Evolutionary conservation across 1,140 invertebrate genomes (phyloP), one percentile per base, ranked within the genome.

Genomic region (Ladona fulva): DNA sequence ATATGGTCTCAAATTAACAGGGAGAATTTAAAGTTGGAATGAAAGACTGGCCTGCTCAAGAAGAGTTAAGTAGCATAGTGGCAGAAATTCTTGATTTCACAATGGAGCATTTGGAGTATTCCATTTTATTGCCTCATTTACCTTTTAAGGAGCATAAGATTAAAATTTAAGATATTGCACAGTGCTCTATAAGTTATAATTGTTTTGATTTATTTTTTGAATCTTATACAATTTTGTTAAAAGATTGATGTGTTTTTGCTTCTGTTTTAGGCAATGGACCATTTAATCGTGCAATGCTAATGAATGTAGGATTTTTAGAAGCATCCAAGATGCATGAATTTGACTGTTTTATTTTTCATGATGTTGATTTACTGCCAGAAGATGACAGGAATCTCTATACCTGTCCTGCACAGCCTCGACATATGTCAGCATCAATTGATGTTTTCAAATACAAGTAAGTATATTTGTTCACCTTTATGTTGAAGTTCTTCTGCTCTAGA

Each of bases 341-440:
- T 86, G 91, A 95, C 82, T 98, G 96, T 86, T 97, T 97, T 85
- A 91, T 98, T 79, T 98, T 98, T 86, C 96, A 98, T 86, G 97
- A 98, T 85, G 94, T 99, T 25, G 96, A 98, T 85, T 88, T 98
- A 75, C 85, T 98, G 82, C 96, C 97, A 8, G 92, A 97, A 83
- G 94, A 98, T 86, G 94, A 97, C 82, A 86, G 92, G 78, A 98
- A 98, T 86, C 85, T 97, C 25, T 98, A 99, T 86, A 92, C 90
- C 19, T 97, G 96, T 86, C 94, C 94, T 0, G 89, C 92, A 78
- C 94, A 95, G 83, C 97, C 97, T 0, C 86, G 96, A 74, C 97
- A 99, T 84, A 95, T 99, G 93, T 97, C 95, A 42, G 95, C 95
- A 0, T 95, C 95, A 14, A 91, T 98, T 42, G 94, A 98, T 86